Base-by-base conservation (phyloP, 1,140 invertebrate genomes). In the Leptinotarsa defecta region DNA sequence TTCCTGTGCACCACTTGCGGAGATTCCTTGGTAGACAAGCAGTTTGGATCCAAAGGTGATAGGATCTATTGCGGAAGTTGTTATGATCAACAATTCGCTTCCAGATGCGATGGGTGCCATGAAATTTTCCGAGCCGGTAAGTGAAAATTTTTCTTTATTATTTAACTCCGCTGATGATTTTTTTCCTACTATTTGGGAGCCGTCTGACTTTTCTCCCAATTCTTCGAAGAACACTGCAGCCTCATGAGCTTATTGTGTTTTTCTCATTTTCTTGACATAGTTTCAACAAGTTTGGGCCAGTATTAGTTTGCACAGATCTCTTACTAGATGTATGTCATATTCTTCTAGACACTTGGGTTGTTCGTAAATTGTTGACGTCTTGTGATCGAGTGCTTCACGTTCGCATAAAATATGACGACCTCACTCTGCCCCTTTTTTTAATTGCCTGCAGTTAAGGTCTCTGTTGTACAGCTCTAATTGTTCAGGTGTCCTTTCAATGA, bases 51-150 rank as follows among this genome's bases (percentile, higher is more conserved):
- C 83, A 99, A 99, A 87, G 91, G 93, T 78, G 94, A 96, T 86
- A 96, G 97, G 88, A 98, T 99, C 87, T 99, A 98, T 89, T 99
- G 98, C 87, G 96, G 96, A 78, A 97, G 97, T 86, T 99, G 98
- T 87, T 99, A 99, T 85, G 98, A 99, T 87, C 92, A 97, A 78
- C 96, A 98, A 87, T 99, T 99, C 87, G 98, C 98, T 48, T 97
- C 97, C 76, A 91, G 98, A 81, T 99, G 98, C 89, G 98, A 99
- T 89, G 97, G 96, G 75, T 99, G 98, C 87, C 94, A 94, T 75
- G 96, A 99, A 86, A 97, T 99, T 84, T 99, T 99, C 91, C 92
- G 95, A 86, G 97, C 98, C 88, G 98, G 98, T 98, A 88, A 91
- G 93, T 73, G 3, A 48, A 70, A 57, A 15, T 17, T n/a, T 57